phyloP scores from a whole-genome alignment of 1,140 invertebrate genomes.

The Galleria mellonella region DNA sequence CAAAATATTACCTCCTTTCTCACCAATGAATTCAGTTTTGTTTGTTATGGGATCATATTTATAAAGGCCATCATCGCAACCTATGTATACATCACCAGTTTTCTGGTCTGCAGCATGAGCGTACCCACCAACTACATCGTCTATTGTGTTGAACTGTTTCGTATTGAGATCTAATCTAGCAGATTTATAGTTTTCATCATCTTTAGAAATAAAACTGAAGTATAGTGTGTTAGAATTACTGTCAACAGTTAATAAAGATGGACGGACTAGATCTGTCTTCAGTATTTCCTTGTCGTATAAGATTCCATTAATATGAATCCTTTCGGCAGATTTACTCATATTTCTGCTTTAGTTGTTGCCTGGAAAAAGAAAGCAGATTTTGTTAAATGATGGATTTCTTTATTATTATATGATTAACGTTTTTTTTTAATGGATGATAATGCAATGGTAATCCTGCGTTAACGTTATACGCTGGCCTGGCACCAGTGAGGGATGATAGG shows the following conservation, averaged over 20 bases:
- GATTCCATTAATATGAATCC: slow-evolving; percentile 26
- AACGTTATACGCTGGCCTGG: too few species aligned
- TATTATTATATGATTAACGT: too few species aligned
- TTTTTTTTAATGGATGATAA: too few species aligned
- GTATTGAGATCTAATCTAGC: slow-evolving; percentile 50
- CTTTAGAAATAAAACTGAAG: slow-evolving; percentile 60
- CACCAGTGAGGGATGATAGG: too few species aligned
- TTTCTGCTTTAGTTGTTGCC: too few species aligned
- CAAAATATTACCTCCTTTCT: slow-evolving; percentile 24
- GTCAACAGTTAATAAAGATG: slow-evolving; percentile 11
- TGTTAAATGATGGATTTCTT: too few species aligned
- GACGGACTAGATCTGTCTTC: slow-evolving; percentile 27
- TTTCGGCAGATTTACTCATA: too few species aligned
- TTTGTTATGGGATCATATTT: slow-evolving; percentile 44
- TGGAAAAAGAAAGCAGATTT: too few species aligned
- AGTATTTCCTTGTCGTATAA: slow-evolving; percentile 50
- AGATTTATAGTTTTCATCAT: slow-evolving; percentile 50
- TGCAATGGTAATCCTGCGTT: too few species aligned
- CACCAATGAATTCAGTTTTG: slow-evolving; percentile 34
- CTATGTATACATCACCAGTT: slow-evolving; percentile 53
- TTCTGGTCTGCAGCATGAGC: slow-evolving; percentile 49
- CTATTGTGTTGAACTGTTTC: slow-evolving; percentile 39
- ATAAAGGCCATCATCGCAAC: slow-evolving; percentile 54
- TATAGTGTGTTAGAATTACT: slow-evolving; percentile 53
- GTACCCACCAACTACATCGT: slow-evolving; percentile 49